Conservation (phyloP, 2,888 invertebrate genomes). For the Dicyrtomina minuta region DNA sequence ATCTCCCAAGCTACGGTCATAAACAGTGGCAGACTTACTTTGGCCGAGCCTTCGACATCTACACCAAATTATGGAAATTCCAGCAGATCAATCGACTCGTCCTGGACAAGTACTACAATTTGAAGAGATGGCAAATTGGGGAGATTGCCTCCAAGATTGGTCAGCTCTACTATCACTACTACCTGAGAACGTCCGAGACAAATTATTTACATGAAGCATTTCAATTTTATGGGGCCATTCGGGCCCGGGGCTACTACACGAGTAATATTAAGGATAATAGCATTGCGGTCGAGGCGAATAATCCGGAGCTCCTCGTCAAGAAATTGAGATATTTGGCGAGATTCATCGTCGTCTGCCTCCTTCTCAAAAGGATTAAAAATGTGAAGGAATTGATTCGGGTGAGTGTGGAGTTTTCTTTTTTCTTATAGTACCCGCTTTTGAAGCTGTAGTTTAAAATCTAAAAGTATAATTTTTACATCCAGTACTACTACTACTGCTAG, state of each 20-base stretch:
- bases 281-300: slow-evolving; percentile 14
- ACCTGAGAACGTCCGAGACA: slow-evolving; percentile 93
- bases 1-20: slow-evolving; percentile 94
- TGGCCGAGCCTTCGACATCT: slow-evolving; percentile 94
- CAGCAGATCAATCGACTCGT: slow-evolving; percentile 83
- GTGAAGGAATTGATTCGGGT: slow-evolving; percentile 83
- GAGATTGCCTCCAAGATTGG: slow-evolving; percentile 98
- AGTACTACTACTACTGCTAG: no score
- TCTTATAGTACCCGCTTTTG: no score
- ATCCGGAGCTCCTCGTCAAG: slow-evolving; percentile 90
- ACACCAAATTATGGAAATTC: slow-evolving; percentile 96
- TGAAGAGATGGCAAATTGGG: slow-evolving; percentile 97
- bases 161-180: slow-evolving; percentile 97
- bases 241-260: slow-evolving; percentile 57
- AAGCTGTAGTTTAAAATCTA: no score
- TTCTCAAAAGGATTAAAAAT: slow-evolving; percentile 88
- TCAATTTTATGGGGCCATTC: slow-evolving; percentile 93
- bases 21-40: slow-evolving; percentile 98
- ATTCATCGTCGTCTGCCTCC: slow-evolving; percentile 92
- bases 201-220: slow-evolving; percentile 94
- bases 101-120: slow-evolving; percentile 87
- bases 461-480: no score
- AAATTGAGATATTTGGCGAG: slow-evolving; percentile 90
- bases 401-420: slow-evolving; percentile 55
- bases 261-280: slow-evolving; percentile 55